Evolutionary conservation across 2,113 vertebrate species (phyloP).

Genomic region (Triplophysa tibetana): DNA sequence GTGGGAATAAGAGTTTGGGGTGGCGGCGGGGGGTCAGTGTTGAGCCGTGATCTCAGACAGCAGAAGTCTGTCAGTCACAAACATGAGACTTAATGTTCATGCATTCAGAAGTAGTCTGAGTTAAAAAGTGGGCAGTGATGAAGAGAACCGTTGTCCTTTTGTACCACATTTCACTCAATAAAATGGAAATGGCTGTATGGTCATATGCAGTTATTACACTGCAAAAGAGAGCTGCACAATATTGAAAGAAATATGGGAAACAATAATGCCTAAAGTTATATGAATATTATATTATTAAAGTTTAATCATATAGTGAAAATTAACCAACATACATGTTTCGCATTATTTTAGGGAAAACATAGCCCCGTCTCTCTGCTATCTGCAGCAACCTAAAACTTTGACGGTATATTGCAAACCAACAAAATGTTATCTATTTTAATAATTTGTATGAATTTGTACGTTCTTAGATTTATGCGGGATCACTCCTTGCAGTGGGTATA

Average conservation of each 20-base stretch:
- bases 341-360: too few relatives aligned
- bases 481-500: too few relatives aligned
- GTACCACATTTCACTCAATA: neutral
- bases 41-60: constrained; percentile 51
- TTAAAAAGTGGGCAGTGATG: constrained; percentile 14
- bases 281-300: too few relatives aligned
- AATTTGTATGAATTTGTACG: too few relatives aligned
- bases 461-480: too few relatives aligned
- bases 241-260: neutral
- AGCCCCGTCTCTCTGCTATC: too few relatives aligned
- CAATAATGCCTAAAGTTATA: too few relatives aligned
- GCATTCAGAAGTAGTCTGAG: constrained; percentile 32
- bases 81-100: constrained; percentile 49
- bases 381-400: too few relatives aligned
- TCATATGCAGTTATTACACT: neutral
- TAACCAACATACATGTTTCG: too few relatives aligned
- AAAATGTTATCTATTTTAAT: too few relatives aligned
- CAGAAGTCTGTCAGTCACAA: constrained; percentile 62
- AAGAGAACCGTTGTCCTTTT: constrained; percentile 24
- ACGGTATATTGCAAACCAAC: too few relatives aligned
- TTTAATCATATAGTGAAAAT: too few relatives aligned
- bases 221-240: neutral
- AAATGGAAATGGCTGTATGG: neutral
- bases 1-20: constrained; percentile 19
- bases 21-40: constrained; percentile 27